Conservation (phyloP, 2,797 vertebrate species). For the Tenualosa thibaudeaui region DNA sequence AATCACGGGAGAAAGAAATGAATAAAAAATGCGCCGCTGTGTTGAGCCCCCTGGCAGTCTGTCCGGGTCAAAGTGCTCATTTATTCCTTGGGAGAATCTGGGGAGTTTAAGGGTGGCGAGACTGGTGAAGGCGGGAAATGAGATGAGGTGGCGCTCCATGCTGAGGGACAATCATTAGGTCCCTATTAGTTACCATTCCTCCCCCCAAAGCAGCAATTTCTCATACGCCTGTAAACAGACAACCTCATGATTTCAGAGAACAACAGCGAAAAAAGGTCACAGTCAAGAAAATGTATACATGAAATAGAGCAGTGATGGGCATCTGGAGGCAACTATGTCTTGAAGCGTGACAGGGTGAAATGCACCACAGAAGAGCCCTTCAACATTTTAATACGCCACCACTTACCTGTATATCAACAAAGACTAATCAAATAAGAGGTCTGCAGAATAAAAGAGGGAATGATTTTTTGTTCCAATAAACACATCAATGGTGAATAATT, state of each 20-base stretch:
- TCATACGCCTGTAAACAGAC: background rate
- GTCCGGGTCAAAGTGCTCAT: conserved; percentile 21
- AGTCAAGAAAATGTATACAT: background rate
- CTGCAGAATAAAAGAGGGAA: background rate
- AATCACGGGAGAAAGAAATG: conserved; percentile 23
- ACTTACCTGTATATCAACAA: background rate
- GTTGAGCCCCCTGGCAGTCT: conserved; percentile 13
- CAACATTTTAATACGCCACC: background rate
- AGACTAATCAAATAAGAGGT: background rate
- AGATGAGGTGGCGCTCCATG: conserved; percentile 1
- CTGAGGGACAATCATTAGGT: conserved; percentile 17
- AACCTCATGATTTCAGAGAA: conserved; percentile 5
- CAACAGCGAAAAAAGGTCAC: conserved; percentile 8
- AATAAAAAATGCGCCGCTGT: conserved; percentile 19
- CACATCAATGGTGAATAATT: background rate
- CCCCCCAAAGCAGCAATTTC: background rate
- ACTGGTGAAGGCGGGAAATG: background rate
- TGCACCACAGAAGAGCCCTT: conserved; percentile 4
- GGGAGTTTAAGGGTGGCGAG: conserved; percentile 7
- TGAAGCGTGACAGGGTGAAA: conserved; percentile 12
- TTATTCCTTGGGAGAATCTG: conserved; percentile 11
- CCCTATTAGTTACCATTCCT: conserved; percentile 11
- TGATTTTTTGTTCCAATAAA: background rate
- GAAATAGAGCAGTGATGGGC: background rate
- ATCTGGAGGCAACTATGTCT: background rate